Evolutionary conservation across 1,140 invertebrate genomes (phyloP).

Genomic region (Trachelipus rathkii): DNA sequence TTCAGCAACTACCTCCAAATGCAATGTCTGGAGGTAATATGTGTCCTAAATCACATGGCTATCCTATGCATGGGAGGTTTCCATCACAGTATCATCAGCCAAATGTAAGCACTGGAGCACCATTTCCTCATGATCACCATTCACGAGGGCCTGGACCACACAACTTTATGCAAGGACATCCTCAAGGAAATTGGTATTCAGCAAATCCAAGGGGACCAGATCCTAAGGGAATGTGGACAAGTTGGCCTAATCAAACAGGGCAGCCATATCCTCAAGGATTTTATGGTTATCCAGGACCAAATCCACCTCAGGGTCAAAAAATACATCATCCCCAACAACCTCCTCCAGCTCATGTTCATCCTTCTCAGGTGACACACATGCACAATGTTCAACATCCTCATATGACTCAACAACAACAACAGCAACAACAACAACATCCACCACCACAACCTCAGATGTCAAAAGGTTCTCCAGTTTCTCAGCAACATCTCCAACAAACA

Average conservation of each 20-base stretch:
- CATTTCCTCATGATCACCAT: constrained; percentile 2
- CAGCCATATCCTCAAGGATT: constrained; percentile 1
- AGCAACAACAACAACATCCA: background rate
- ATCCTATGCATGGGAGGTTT: background rate
- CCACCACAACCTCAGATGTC: background rate
- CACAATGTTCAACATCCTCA: background rate
- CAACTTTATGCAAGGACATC: constrained; percentile 1
- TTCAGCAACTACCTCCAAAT: background rate
- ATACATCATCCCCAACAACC: constrained; percentile 21
- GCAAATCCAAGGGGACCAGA: background rate
- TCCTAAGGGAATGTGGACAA: background rate
- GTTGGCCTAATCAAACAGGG: background rate
- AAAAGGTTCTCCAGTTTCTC: constrained; percentile 1
- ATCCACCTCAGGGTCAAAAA: constrained; percentile 8
- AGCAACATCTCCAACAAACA: constrained; percentile 1
- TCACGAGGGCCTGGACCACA: background rate
- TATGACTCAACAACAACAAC: background rate
- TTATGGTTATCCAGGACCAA: background rate
- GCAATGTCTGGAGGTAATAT: background rate
- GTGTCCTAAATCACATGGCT: background rate
- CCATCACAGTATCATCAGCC: background rate
- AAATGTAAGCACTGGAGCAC: background rate
- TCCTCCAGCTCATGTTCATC: constrained; percentile 17
- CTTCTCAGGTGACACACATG: constrained; percentile 2
- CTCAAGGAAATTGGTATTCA: background rate